A percentile compares a stretch with the other conserved stretches of the same genome.
These are phyloP conservation scores for Merops nubicus DNA, from an alignment of 2,113 vertebrate species.

Conservation along the genomic window DNA sequence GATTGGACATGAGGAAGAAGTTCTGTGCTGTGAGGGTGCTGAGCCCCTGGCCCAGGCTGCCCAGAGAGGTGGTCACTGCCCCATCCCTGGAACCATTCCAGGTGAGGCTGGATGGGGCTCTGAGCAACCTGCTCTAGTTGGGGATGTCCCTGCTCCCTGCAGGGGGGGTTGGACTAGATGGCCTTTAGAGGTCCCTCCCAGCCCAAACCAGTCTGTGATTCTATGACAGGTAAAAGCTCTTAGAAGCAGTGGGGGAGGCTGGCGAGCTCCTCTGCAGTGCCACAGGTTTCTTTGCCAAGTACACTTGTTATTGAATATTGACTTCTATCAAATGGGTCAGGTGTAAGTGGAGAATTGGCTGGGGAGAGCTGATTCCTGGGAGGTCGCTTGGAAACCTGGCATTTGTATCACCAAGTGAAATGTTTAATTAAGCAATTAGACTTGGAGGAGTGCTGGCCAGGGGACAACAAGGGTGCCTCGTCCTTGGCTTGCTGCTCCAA, in stretches of 20 bases:
- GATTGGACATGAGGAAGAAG: no score
- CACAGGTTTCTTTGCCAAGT: constrained; percentile 12
- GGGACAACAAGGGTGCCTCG: neutral
- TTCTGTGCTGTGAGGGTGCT: no score
- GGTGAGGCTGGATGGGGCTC: no score
- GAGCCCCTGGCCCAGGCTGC: no score
- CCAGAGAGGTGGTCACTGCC: no score
- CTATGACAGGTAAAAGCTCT: no score
- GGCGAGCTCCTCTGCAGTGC: neutral
- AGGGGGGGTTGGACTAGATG: no score
- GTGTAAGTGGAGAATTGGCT: neutral
- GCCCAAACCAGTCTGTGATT: no score
- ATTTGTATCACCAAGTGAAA: neutral
- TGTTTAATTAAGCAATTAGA: constrained; percentile 9
- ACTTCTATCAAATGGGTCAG: neutral
- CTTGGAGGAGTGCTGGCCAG: neutral
- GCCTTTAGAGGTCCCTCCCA: no score
- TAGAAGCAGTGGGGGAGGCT: neutral
- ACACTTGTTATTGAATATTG: constrained; percentile 31
- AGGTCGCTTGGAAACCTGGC: constrained; percentile 5
- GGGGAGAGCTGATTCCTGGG: neutral
- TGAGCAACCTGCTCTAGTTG: no score
- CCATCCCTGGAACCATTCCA: no score
- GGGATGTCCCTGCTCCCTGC: no score
- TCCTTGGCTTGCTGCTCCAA: neutral